Evolutionary conservation across 2,113 vertebrate genomes (phyloP).

Genomic region (Xyliphius kryptos): DNA sequence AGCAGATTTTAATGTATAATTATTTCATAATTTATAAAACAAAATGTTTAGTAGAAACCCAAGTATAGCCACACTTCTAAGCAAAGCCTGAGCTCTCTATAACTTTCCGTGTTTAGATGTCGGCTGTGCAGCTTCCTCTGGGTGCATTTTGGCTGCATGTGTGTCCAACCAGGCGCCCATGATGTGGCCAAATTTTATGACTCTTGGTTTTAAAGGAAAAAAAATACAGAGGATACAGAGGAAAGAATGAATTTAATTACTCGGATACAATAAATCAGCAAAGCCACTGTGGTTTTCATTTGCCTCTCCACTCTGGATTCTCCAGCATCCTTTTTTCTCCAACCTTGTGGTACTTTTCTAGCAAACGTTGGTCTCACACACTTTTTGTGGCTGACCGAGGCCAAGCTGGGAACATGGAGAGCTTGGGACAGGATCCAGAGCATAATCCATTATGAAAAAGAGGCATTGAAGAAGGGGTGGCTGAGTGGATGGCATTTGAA

Average conservation of each 20-base stretch:
- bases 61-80: no score
- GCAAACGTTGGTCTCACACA: slow-evolving; percentile 39
- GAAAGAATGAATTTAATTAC: slow-evolving; percentile 61
- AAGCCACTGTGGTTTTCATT: slow-evolving; percentile 48
- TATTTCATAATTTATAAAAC: no score
- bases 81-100: no score
- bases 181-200: slow-evolving; percentile 52
- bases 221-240: slow-evolving; percentile 40
- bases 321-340: slow-evolving; percentile 35
- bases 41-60: no score
- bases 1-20: no score
- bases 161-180: slow-evolving; percentile 36
- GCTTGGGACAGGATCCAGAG: slow-evolving; percentile 32
- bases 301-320: slow-evolving; percentile 24
- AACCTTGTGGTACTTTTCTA: slow-evolving; percentile 46
- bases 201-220: slow-evolving; percentile 44
- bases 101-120: slow-evolving; percentile 47
- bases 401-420: slow-evolving; percentile 35
- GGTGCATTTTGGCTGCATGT: slow-evolving; percentile 50
- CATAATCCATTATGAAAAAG: slow-evolving; percentile 42
- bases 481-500: no score
- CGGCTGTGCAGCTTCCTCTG: slow-evolving; percentile 43
- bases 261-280: slow-evolving; percentile 51
- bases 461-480: slow-evolving; percentile 4
- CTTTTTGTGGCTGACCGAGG: slow-evolving; percentile 45